Evolutionary conservation across 2,797 vertebrate species (phyloP), one percentile per base, ranked within the genome.

Genomic region (Spinus olivaceus): DNA sequence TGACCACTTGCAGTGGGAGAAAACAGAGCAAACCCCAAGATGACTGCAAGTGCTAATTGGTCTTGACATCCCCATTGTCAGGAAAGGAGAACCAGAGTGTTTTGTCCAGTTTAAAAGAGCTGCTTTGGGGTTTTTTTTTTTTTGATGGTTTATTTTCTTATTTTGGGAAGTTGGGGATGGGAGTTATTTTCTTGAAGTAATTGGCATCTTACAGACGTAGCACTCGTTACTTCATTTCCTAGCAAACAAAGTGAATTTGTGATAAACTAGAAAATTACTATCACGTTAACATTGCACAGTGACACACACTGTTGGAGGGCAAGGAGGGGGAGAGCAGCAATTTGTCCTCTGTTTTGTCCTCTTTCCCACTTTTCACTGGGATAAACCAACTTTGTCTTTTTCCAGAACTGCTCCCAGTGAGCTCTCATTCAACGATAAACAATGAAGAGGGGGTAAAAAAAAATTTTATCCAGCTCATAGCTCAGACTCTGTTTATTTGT

Each of bases 31-130:
- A 79, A 90, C 21, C 37, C 41, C 60, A 51, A 79, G 92, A 90
- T 90, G 80, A 86, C 87, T 86, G 72, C 69, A 56, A 12, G 35
- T 79, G 76, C 81, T 94, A 94, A 94, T 96, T 91, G 61, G 54
- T 87, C 70, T 59, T 86, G 94, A 94, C 93, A 78, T 87, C 44
- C 56, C 69, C 61, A 92, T 95, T 93, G 91, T 96, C 66, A 74
- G 42, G 42, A 35, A 33, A 92, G 81, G 51, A 80, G 74, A 91
- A 92, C 88, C 35, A 27, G 51, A 92, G 66, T 0, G 0, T 84
- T 92, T 81, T 71, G 56, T 89, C 50, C 59, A 27, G 47, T 77
- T 86, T 72, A 37, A 81, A 90, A 90, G 70, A 86, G 46, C 73
- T 90, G 89, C 87, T 93, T 81, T 86, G 87, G 33, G 28, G 91